A percentile compares a stretch with the other conserved stretches of the same genome.
Evolutionary conservation across 2,797 vertebrate genomes (phyloP).

Genomic region (Spinus olivaceus): DNA sequence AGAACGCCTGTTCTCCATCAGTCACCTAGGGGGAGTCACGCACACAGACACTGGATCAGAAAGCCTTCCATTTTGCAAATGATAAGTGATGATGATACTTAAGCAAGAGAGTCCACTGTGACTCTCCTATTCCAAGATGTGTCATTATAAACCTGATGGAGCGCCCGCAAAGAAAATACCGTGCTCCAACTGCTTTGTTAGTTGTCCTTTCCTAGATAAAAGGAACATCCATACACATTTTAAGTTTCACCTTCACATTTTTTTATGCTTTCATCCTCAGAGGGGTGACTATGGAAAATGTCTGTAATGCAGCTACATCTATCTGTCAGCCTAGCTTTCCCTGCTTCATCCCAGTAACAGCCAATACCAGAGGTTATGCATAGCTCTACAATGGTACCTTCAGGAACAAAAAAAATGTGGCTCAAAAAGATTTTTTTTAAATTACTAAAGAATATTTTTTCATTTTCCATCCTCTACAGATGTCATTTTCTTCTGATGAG

Average conservation of each 20-base stretch:
- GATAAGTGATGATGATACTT: constrained; percentile 71
- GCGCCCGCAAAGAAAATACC: constrained; percentile 61
- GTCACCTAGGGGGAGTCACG: not conserved
- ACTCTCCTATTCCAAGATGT: constrained; percentile 56
- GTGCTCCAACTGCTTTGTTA: constrained; percentile 60
- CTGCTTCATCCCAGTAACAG: not conserved
- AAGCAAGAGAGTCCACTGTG: constrained; percentile 49
- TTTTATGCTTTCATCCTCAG: constrained; percentile 50
- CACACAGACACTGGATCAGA: constrained; percentile 25
- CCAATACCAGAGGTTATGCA: not conserved
- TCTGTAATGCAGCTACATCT: not conserved
- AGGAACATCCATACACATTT: constrained; percentile 69
- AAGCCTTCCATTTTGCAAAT: constrained; percentile 64
- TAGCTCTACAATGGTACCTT: not conserved
- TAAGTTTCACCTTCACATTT: constrained; percentile 65
- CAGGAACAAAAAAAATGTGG: not conserved
- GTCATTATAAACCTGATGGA: constrained; percentile 70
- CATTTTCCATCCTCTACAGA: not conserved
- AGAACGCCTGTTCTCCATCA: not conserved
- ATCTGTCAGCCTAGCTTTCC: constrained; percentile 16
- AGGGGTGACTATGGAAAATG: constrained; percentile 46
- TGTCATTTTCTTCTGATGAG: constrained; percentile 17
- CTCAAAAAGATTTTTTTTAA: not conserved
- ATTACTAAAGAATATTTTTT: constrained; percentile 23
- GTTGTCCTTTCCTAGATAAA: constrained; percentile 68